phyloP scores from a whole-genome alignment of 2,888 invertebrate species.

The Chelonus formosanus region DNA sequence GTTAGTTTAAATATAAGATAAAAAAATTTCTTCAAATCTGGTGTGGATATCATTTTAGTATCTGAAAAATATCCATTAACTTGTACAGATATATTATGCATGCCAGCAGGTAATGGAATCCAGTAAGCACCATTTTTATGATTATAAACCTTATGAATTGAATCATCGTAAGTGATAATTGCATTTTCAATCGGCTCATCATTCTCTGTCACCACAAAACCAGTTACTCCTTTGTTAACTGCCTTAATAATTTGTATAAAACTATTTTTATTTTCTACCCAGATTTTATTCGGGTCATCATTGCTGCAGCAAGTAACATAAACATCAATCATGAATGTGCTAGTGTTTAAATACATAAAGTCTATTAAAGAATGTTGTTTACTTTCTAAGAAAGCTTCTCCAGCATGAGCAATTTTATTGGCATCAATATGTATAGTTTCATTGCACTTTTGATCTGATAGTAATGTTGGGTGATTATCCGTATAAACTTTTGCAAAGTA shows the following conservation, averaged over 20 bases:
- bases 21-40: slow-evolving; percentile 48
- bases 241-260: slow-evolving; percentile 52
- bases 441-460: slow-evolving; percentile 45
- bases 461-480: slow-evolving; percentile 48
- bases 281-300: slow-evolving; percentile 49
- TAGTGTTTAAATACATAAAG: slow-evolving; percentile 58
- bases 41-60: slow-evolving; percentile 66
- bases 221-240: slow-evolving; percentile 52
- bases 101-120: slow-evolving; percentile 60
- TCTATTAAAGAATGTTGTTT: slow-evolving; percentile 54
- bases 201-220: slow-evolving; percentile 54
- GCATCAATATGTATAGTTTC: slow-evolving; percentile 41
- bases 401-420: slow-evolving; percentile 47
- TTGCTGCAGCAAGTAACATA: slow-evolving; percentile 60
- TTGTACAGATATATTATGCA: slow-evolving; percentile 68
- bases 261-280: slow-evolving; percentile 55
- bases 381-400: slow-evolving; percentile 41
- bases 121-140: slow-evolving; percentile 57
- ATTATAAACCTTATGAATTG: slow-evolving; percentile 51
- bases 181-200: slow-evolving; percentile 54
- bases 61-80: slow-evolving; percentile 71
- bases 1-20: slow-evolving; percentile 73
- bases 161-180: slow-evolving; percentile 53
- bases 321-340: slow-evolving; percentile 57
- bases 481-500: slow-evolving; percentile 50